Conservation (phyloP, 2,797 vertebrate species). For the Threskiornis aethiopicus region DNA sequence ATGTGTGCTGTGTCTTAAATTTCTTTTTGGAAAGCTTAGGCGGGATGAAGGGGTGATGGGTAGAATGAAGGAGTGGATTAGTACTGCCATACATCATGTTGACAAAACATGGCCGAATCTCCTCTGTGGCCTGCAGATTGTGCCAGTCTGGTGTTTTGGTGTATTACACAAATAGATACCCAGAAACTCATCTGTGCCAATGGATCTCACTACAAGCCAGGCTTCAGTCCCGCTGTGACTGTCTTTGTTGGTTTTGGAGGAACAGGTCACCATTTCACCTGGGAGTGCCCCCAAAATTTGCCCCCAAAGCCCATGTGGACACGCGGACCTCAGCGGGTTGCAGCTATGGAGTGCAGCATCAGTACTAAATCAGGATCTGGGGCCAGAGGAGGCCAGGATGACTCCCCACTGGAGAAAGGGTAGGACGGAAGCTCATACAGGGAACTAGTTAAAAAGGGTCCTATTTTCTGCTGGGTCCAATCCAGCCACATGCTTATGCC, state of each 20-base stretch:
- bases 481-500: neutral
- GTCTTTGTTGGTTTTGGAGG: neutral
- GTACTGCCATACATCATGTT: neutral
- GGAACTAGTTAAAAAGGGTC: neutral
- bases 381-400: neutral
- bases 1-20: neutral
- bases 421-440: neutral
- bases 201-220: neutral
- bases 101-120: neutral
- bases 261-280: neutral
- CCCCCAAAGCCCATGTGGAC: neutral
- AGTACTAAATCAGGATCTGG: neutral
- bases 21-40: neutral
- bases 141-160: neutral
- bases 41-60: neutral
- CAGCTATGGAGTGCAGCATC: neutral
- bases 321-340: neutral
- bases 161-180: neutral
- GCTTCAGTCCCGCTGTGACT: neutral
- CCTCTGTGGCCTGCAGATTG: neutral
- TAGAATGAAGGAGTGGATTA: neutral
- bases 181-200: neutral
- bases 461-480: neutral
- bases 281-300: neutral
- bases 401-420: neutral